These are phyloP conservation scores for Elysia crispata DNA, from an alignment of 2,888 invertebrate genomes.

Conservation along the genomic window DNA sequence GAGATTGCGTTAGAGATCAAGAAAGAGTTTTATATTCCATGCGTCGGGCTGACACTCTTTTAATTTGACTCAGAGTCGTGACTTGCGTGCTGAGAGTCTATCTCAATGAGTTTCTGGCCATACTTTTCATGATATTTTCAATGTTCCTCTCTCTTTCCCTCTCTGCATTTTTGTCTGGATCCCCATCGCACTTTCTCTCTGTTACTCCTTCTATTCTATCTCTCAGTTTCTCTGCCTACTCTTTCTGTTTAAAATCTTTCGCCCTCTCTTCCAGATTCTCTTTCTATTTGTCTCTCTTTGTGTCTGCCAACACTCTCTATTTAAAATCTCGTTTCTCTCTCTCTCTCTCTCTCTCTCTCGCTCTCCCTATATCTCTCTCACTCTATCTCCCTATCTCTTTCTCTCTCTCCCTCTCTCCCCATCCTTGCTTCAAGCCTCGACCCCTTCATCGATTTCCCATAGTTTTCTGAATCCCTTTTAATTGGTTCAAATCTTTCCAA, in stretches of 20 bases:
- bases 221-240: background rate
- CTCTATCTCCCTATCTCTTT: background rate
- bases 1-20: too few relatives aligned
- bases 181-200: background rate
- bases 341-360: too few relatives aligned
- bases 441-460: background rate
- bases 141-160: slow-evolving; percentile 3
- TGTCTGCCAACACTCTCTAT: background rate
- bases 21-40: too few relatives aligned
- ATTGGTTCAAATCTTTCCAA: background rate
- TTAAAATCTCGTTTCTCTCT: slow-evolving; percentile 13
- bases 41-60: too few relatives aligned
- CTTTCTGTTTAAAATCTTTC: too few relatives aligned
- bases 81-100: too few relatives aligned
- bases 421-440: background rate
- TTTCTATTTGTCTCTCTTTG: slow-evolving; percentile 6
- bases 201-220: background rate
- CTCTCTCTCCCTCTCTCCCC: slow-evolving; percentile 15
- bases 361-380: background rate
- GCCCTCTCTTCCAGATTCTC: background rate
- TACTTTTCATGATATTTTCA: too few relatives aligned
- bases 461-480: background rate
- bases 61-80: too few relatives aligned
- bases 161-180: slow-evolving; percentile 20
- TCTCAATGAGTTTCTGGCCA: too few relatives aligned